Percentiles rank a stretch among this genome's conserved stretches.
phyloP scores from a whole-genome alignment of 2,113 vertebrate species.

The Spermophilus dauricus region DNA sequence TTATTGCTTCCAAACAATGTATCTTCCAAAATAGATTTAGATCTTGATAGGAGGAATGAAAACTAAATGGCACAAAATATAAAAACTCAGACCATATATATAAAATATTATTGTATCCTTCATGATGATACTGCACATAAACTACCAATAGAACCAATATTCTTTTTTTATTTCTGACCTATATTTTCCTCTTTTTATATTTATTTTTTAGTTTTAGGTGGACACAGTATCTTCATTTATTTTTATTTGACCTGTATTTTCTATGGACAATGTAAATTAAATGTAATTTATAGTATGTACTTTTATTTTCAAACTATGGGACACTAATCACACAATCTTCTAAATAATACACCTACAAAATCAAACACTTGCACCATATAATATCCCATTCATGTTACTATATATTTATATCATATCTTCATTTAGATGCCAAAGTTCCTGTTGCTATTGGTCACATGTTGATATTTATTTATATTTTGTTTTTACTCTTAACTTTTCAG shows the following conservation, averaged over 20 bases:
- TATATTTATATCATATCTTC: background rate
- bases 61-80: background rate
- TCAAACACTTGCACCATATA: background rate
- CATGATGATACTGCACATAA: background rate
- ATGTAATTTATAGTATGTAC: background rate
- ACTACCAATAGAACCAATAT: background rate
- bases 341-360: background rate
- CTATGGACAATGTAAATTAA: background rate
- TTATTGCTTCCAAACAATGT: conserved; percentile 17
- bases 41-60: conserved; percentile 2
- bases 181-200: background rate
- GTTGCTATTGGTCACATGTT: background rate
- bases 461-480: background rate
- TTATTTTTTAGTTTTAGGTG: too few relatives aligned
- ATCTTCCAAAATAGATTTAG: background rate
- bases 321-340: background rate
- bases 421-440: background rate
- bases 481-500: background rate
- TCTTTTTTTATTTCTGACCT: background rate
- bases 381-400: background rate
- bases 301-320: background rate
- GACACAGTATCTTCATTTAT: background rate
- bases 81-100: background rate
- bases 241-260: background rate
- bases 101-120: background rate